Evolutionary conservation across 1,140 invertebrate species (phyloP), one percentile per base, ranked within the genome.

Genomic region (Eciton burchellii): DNA sequence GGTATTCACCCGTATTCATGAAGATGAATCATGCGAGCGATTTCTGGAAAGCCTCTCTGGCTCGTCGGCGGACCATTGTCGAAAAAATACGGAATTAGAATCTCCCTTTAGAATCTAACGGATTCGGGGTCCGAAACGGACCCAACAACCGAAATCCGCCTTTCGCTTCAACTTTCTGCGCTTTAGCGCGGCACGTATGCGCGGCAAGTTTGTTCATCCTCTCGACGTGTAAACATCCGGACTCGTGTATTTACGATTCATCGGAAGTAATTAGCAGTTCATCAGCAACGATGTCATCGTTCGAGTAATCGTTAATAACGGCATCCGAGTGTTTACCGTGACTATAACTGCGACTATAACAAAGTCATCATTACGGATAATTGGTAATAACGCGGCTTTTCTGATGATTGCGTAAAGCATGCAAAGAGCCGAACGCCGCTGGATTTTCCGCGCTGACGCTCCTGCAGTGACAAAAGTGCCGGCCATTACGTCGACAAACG

Each of bases 41-140:
- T 65, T 65, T 76, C 73, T 76, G 60, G 26, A 76, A 76, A 76
- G 65, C 35, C 35, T 76, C 73, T 76, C 21, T 76, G 57, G 43
- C 14, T 52, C 29, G 26, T 29, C 26, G 21, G n/a, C 14, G 19
- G 5, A 12, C 9, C 14, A 14, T 76, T n/a, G 29, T 65, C 60
- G 21, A 43, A 16, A 14, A 49, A 47, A n/a, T 24, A 45, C 19
- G 19, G 19, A 59, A 47, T 47, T 16, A 35, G n/a, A n/a, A n/a
- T n/a, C 19, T 21, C 49, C 19, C 11, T 16, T 9, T 35, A 35
- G n/a, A n/a, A 35, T 54, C 6, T 19, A 19, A 35, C 35, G 35
- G n/a, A 35, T 35, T 35, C 16, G 11, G n/a, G n/a, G n/a, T n/a
- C n/a, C 1, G 26, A 62, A 26, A 65, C n/a, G 52, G 52, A 76